phyloP scores from a whole-genome alignment of 2,797 vertebrate species.

The Morus bassanus region DNA sequence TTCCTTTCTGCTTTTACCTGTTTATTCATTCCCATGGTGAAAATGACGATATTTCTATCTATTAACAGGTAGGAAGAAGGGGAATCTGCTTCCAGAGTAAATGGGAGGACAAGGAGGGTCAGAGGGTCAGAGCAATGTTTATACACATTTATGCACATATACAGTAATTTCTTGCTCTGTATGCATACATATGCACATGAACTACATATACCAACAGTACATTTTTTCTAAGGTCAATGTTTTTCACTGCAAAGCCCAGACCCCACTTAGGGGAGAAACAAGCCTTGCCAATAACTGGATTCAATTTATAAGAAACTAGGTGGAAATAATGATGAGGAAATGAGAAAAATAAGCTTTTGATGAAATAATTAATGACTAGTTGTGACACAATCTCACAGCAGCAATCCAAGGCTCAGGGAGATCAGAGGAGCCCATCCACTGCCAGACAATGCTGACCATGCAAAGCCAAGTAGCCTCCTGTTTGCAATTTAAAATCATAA shows the following conservation, averaged over 20 bases:
- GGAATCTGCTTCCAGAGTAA: neutral
- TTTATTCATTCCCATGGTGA: neutral
- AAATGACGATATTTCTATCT: neutral
- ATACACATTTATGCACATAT: neutral
- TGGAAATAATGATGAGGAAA: constrained; percentile 66
- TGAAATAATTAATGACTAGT: constrained; percentile 63
- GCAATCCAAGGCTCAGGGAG: constrained; percentile 61
- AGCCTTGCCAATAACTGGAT: constrained; percentile 52
- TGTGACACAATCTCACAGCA: constrained; percentile 68
- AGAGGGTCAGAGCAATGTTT: neutral
- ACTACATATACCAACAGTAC: neutral
- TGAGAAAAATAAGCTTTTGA: constrained; percentile 66
- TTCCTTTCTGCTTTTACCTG: neutral
- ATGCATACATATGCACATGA: neutral
- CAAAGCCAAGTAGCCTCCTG: constrained; percentile 61
- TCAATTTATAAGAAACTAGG: constrained; percentile 57
- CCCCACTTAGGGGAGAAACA: neutral
- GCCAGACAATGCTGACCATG: constrained; percentile 55
- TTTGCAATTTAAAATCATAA: constrained; percentile 58
- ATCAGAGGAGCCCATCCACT: constrained; percentile 49
- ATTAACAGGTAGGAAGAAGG: neutral
- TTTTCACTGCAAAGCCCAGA: constrained; percentile 11
- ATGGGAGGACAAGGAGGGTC: neutral
- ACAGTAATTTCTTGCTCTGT: neutral
- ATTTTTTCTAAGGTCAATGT: neutral